Evolutionary conservation across 2,888 invertebrate species (phyloP).

Genomic region (Mesoligia furuncula): DNA sequence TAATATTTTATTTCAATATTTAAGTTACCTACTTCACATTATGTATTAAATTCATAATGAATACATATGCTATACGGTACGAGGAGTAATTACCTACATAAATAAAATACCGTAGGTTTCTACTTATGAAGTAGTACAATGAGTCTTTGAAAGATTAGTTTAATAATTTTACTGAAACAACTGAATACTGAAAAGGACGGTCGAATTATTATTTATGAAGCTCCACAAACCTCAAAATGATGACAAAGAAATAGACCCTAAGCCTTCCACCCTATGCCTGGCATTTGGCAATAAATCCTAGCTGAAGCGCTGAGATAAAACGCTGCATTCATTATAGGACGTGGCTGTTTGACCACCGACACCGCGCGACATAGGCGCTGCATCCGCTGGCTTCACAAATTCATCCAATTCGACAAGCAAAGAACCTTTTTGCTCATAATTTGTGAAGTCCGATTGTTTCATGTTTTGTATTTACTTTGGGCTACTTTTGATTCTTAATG

Average conservation of each 20-base stretch:
- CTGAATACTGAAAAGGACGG: background rate
- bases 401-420: slow-evolving; percentile 24
- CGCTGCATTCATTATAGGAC: slow-evolving; percentile 64
- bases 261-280: slow-evolving; percentile 12
- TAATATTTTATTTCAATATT: slow-evolving; percentile 4
- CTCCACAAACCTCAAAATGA: slow-evolving; percentile 8
- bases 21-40: background rate
- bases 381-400: slow-evolving; percentile 44
- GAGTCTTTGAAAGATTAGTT: background rate
- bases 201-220: background rate
- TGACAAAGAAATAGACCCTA: slow-evolving; percentile 20
- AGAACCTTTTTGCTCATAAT: slow-evolving; percentile 36
- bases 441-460: slow-evolving; percentile 10
- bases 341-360: slow-evolving; percentile 51
- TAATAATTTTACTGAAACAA: background rate
- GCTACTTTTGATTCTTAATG: background rate
- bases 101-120: background rate
- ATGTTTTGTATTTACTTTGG: background rate
- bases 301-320: slow-evolving; percentile 73
- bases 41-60: background rate
- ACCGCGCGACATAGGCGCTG: slow-evolving; percentile 13
- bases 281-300: slow-evolving; percentile 68
- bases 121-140: background rate
- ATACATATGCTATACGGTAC: background rate
- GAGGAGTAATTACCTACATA: background rate